Evolutionary conservation across 2,797 vertebrate species (phyloP).

Genomic region (Microcaecilia unicolor): DNA sequence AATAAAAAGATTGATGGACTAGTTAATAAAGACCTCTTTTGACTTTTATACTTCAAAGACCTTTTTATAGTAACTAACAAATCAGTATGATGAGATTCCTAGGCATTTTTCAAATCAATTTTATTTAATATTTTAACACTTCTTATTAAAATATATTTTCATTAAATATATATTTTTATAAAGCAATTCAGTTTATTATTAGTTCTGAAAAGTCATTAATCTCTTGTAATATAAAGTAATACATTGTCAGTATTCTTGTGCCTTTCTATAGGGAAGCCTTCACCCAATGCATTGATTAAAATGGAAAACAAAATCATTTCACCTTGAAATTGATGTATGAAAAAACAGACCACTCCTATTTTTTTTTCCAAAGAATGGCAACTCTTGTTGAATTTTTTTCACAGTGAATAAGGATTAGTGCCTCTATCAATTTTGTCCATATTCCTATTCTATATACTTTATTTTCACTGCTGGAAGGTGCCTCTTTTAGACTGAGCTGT

Average conservation of each 20-base stretch:
- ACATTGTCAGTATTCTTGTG: no score
- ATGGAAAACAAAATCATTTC: no score
- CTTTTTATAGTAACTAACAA: background rate
- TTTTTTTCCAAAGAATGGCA: constrained; percentile 13
- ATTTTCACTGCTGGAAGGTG: constrained; percentile 22
- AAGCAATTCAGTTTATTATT: constrained; percentile 4
- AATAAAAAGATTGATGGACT: constrained; percentile 15
- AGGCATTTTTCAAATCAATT: constrained; percentile 15
- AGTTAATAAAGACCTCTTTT: constrained; percentile 15
- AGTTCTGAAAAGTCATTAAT: constrained; percentile 11
- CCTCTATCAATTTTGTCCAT: constrained; percentile 23
- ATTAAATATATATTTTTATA: background rate
- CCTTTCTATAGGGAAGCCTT: background rate
- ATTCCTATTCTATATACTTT: constrained; percentile 12
- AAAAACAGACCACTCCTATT: constrained; percentile 21
- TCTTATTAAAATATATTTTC: background rate
- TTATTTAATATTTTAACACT: constrained; percentile 9
- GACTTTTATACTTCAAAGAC: constrained; percentile 2
- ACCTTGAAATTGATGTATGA: constrained; percentile 5
- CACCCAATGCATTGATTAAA: no score
- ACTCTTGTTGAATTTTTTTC: constrained; percentile 29
- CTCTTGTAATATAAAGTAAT: no score
- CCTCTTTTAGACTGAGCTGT: constrained; percentile 30
- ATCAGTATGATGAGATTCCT: constrained; percentile 2
- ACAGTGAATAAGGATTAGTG: constrained; percentile 19